Evolutionary conservation across 2,113 vertebrate genomes (phyloP).

Genomic region (Callocephalon fimbriatum): DNA sequence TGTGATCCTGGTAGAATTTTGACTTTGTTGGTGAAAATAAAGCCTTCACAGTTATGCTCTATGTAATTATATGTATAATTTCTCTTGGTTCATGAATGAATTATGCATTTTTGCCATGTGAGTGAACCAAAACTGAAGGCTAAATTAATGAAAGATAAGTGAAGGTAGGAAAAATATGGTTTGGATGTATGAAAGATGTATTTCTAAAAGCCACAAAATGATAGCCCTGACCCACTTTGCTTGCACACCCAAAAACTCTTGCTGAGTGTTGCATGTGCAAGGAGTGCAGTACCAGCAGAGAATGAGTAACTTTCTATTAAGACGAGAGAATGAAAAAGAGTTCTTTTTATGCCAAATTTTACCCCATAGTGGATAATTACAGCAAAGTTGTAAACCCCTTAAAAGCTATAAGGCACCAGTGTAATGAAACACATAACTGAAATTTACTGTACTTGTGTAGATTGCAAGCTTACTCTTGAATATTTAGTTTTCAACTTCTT

Average conservation of each 20-base stretch:
- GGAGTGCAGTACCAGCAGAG: background rate
- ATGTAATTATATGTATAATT: background rate
- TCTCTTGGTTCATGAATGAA: background rate
- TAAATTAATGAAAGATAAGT: constrained; percentile 19
- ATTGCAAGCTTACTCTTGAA: constrained; percentile 42
- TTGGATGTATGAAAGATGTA: constrained; percentile 48
- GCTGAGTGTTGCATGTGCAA: background rate
- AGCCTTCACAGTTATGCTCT: background rate
- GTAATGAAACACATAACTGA: constrained; percentile 73
- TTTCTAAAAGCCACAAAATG: constrained; percentile 51
- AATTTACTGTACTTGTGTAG: constrained; percentile 51
- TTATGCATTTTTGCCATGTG: background rate
- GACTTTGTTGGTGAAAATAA: background rate
- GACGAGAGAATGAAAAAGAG: constrained; percentile 40
- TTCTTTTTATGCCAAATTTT: constrained; percentile 62
- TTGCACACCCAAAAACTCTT: background rate
- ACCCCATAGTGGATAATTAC: constrained; percentile 63
- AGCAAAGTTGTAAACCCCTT: constrained; percentile 65
- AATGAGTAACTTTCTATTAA: constrained; percentile 61
- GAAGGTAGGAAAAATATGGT: background rate
- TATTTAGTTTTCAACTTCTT: constrained; percentile 35
- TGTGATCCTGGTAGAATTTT: background rate
- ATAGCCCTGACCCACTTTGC: background rate
- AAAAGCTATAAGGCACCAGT: constrained; percentile 69
- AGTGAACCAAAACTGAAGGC: background rate